phyloP scores from a whole-genome alignment of 2,113 vertebrate species.

The Anguilla rostrata region DNA sequence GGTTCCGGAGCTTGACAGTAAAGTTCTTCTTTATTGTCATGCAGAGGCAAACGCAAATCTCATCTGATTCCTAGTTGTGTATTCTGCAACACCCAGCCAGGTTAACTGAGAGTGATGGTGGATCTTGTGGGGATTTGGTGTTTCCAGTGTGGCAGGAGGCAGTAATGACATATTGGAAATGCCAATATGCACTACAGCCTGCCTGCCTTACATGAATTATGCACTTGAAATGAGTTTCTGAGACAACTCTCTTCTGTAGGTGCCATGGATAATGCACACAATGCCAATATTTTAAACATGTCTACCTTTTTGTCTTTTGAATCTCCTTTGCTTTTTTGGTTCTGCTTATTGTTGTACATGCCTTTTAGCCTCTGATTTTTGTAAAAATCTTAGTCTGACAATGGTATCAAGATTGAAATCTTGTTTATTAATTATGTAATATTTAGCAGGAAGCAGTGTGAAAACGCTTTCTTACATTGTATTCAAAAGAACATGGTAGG shows the following conservation, averaged over 20 bases:
- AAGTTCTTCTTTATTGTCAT: constrained; percentile 1
- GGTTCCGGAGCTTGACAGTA: not conserved
- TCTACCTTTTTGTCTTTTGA: not conserved
- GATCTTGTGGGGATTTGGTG: constrained; percentile 11
- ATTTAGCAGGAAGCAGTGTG: not conserved
- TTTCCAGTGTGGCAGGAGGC: constrained; percentile 12
- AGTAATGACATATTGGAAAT: constrained; percentile 17
- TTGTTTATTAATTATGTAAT: not conserved
- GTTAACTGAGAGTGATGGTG: constrained; percentile 5
- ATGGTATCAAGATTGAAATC: too few relatives aligned
- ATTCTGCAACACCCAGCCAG: constrained; percentile 13
- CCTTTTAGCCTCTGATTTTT: not conserved
- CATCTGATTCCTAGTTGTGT: constrained; percentile 6
- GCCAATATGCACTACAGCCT: constrained; percentile 14
- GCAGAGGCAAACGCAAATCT: not conserved
- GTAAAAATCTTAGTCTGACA: not conserved
- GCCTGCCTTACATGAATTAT: constrained; percentile 9
- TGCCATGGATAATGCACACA: not conserved
- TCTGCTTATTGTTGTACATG: not conserved
- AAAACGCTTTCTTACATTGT: not conserved
- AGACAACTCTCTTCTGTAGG: not conserved
- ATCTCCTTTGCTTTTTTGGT: not conserved
- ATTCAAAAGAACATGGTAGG: not conserved
- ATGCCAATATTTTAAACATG: not conserved
- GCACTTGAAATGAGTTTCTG: constrained; percentile 9